These are phyloP conservation scores for Blera fallax DNA, from an alignment of 2,888 invertebrate genomes.

Conservation along the genomic window DNA sequence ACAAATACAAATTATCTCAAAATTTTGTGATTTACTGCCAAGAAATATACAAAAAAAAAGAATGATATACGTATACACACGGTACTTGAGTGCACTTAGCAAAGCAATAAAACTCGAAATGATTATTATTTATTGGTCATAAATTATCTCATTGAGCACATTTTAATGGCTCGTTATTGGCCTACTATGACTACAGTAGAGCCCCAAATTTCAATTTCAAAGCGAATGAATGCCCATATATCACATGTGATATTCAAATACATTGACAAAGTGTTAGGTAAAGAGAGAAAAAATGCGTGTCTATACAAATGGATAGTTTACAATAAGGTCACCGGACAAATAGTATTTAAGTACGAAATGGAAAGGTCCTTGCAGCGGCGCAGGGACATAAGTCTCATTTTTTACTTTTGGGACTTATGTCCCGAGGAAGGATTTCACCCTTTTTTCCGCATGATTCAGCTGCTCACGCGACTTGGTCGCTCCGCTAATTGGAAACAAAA, in stretches of 20 bases:
- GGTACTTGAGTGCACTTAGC: neutral
- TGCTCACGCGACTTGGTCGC: too few relatives aligned
- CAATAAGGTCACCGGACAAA: too few relatives aligned
- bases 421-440: too few relatives aligned
- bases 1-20: neutral
- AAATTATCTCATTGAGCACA: constrained; percentile 2
- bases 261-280: too few relatives aligned
- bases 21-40: neutral
- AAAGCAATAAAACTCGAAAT: constrained; percentile 1
- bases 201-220: neutral
- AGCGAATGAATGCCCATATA: neutral
- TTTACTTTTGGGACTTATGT: too few relatives aligned
- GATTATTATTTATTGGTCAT: constrained; percentile 21
- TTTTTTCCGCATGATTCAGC: too few relatives aligned
- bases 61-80: neutral
- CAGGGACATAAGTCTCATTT: too few relatives aligned
- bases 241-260: neutral
- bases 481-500: too few relatives aligned
- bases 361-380: too few relatives aligned
- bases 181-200: neutral
- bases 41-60: neutral
- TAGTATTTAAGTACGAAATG: too few relatives aligned
- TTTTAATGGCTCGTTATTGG: constrained; percentile 4
- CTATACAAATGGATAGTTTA: too few relatives aligned
- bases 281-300: too few relatives aligned